Evolutionary conservation across 1,140 invertebrate species (phyloP).

Genomic region (Nephila pilipes): DNA sequence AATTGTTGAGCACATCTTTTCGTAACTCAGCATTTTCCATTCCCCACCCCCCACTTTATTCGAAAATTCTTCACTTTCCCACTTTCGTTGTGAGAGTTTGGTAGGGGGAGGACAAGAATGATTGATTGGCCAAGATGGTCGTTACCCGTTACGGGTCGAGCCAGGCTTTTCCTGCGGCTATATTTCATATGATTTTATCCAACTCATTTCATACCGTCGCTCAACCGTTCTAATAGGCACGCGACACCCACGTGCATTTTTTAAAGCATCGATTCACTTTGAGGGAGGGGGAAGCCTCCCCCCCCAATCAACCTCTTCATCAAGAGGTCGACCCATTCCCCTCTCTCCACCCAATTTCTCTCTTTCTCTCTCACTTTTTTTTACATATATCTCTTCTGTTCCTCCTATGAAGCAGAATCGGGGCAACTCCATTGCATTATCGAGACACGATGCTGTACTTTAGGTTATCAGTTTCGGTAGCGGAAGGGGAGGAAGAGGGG

Average conservation of each 20-base stretch:
- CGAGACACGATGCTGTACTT: slow-evolving; percentile 34
- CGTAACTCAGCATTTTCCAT: slow-evolving; percentile 1
- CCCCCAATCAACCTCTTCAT: slow-evolving; percentile 67
- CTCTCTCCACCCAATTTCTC: neutral
- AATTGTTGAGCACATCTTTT: slow-evolving; percentile 40
- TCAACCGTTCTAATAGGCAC: slow-evolving; percentile 69
- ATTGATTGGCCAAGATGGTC: slow-evolving; percentile 66
- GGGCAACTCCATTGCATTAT: slow-evolving; percentile 44
- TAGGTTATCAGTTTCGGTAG: slow-evolving; percentile 33
- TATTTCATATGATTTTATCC: slow-evolving; percentile 75
- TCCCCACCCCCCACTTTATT: slow-evolving; percentile 36
- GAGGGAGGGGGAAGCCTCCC: neutral
- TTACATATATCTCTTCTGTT: neutral
- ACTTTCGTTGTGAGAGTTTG: slow-evolving; percentile 9
- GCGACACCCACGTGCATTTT: slow-evolving; percentile 63
- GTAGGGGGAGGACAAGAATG: slow-evolving; percentile 28
- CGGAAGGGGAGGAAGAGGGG: neutral
- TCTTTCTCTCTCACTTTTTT: slow-evolving; percentile 19
- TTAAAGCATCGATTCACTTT: slow-evolving; percentile 35
- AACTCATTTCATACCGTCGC: slow-evolving; percentile 65
- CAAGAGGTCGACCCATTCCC: slow-evolving; percentile 20
- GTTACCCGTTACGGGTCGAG: slow-evolving; percentile 62
- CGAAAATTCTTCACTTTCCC: slow-evolving; percentile 45
- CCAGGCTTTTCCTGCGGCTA: slow-evolving; percentile 60
- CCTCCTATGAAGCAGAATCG: slow-evolving; percentile 27